phyloP scores from a whole-genome alignment of 2,113 vertebrate genomes.

The Pedetes capensis region DNA sequence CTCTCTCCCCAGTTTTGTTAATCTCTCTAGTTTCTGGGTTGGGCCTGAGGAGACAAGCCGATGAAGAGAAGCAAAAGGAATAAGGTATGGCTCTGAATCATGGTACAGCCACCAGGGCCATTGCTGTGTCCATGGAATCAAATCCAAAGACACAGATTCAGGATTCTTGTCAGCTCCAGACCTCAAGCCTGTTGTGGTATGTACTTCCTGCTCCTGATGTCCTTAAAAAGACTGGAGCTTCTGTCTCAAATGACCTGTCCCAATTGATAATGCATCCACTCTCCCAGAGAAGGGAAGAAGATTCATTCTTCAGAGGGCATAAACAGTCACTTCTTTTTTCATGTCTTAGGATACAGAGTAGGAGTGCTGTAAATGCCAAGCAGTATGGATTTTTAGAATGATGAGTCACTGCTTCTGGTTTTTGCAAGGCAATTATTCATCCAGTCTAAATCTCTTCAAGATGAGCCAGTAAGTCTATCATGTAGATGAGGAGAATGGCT shows the following conservation, averaged over 20 bases:
- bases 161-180: not conserved
- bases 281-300: conserved; percentile 40
- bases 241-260: conserved; percentile 40
- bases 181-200: not conserved
- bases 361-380: conserved; percentile 78
- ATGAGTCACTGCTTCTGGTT: conserved; percentile 74
- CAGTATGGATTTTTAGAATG: conserved; percentile 80
- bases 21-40: not conserved
- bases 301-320: conserved; percentile 65
- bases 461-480: conserved; percentile 70
- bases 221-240: conserved; percentile 41
- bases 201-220: not conserved
- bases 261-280: conserved; percentile 56
- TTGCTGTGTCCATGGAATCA: not conserved
- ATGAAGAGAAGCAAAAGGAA: not conserved
- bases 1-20: not conserved
- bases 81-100: not conserved
- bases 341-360: conserved; percentile 76
- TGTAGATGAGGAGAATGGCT: conserved; percentile 59
- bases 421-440: conserved; percentile 77
- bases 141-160: not conserved
- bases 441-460: conserved; percentile 65
- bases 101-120: not conserved
- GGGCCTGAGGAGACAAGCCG: not conserved
- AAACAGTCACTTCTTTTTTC: conserved; percentile 73